Evolutionary conservation across 1,140 invertebrate species (phyloP).

Genomic region (Drosophila arizonae): DNA sequence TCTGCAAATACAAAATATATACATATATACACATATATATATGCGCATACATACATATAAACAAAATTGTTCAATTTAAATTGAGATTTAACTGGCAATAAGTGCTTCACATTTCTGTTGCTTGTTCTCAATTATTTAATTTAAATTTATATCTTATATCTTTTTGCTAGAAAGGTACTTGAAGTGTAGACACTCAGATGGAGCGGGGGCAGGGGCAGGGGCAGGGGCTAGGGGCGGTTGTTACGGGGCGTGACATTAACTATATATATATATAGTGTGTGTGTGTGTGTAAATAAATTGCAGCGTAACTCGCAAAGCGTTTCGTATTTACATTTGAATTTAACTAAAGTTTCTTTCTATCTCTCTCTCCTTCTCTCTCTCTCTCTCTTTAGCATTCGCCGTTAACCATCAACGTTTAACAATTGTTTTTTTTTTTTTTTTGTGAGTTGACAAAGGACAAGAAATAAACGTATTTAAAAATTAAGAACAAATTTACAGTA

Average conservation of each 20-base stretch:
- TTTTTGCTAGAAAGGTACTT: constrained; percentile 77
- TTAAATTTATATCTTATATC: constrained; percentile 10
- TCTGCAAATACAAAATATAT: constrained; percentile 1
- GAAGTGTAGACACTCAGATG: constrained; percentile 70
- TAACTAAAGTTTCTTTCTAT: constrained; percentile 33
- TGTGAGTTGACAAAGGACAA: constrained; percentile 18
- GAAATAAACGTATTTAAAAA: neutral
- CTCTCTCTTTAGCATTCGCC: neutral
- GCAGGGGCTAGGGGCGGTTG: neutral
- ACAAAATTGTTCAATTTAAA: constrained; percentile 20
- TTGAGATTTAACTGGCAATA: constrained; percentile 45
- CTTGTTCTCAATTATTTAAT: constrained; percentile 21
- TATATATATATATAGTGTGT: constrained; percentile 23
- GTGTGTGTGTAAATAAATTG: constrained; percentile 26
- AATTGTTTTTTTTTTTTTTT: constrained; percentile 6
- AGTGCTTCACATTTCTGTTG: constrained; percentile 20
- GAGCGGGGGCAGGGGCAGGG: constrained; percentile 5
- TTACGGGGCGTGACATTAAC: constrained; percentile 1
- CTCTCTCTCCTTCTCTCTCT: too few species aligned
- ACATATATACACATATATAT: constrained; percentile 7
- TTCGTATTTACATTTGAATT: constrained; percentile 46
- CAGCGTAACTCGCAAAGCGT: constrained; percentile 25
- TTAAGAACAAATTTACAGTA: constrained; percentile 11
- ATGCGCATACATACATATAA: constrained; percentile 14
- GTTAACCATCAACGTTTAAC: constrained; percentile 17